phyloP scores from a whole-genome alignment of 2,888 invertebrate genomes.

The Epiperipatus broadwayi region DNA sequence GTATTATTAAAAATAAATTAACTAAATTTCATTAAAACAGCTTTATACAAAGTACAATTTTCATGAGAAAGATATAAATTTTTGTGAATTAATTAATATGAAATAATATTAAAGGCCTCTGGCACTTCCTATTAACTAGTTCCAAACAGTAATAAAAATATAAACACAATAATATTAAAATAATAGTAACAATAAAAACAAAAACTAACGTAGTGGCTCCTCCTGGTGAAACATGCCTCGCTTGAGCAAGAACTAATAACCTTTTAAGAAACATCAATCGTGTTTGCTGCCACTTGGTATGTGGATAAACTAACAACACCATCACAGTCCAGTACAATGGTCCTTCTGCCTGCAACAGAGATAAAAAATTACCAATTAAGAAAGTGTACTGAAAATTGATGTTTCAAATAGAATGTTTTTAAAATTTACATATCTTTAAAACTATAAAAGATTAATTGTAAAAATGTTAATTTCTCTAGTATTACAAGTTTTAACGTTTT shows the following conservation, averaged over 20 bases:
- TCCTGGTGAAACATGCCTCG: slow-evolving; percentile 43
- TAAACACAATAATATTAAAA: slow-evolving; percentile 1
- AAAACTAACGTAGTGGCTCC: slow-evolving; percentile 29
- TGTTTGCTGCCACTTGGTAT: slow-evolving; percentile 51
- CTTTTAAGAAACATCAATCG: slow-evolving; percentile 53
- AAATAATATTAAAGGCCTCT: no score
- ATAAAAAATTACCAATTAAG: slow-evolving; percentile 4
- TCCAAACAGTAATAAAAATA: not conserved
- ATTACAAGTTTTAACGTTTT: no score
- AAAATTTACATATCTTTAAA: no score
- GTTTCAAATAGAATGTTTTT: no score
- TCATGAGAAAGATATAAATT: no score
- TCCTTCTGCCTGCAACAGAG: slow-evolving; percentile 48
- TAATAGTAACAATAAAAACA: not conserved
- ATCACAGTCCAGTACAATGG: slow-evolving; percentile 70
- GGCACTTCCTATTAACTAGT: slow-evolving; percentile 1
- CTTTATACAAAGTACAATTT: no score
- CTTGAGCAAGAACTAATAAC: slow-evolving; percentile 54
- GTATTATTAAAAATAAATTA: no score
- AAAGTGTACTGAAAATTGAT: not conserved
- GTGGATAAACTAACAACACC: slow-evolving; percentile 55
- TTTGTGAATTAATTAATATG: no score
- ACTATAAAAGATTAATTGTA: no score
- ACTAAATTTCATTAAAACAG: no score
- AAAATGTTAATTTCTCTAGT: no score